These are phyloP conservation scores for Listronotus bonariensis DNA, from an alignment of 1,140 invertebrate genomes.

Conservation along the genomic window DNA sequence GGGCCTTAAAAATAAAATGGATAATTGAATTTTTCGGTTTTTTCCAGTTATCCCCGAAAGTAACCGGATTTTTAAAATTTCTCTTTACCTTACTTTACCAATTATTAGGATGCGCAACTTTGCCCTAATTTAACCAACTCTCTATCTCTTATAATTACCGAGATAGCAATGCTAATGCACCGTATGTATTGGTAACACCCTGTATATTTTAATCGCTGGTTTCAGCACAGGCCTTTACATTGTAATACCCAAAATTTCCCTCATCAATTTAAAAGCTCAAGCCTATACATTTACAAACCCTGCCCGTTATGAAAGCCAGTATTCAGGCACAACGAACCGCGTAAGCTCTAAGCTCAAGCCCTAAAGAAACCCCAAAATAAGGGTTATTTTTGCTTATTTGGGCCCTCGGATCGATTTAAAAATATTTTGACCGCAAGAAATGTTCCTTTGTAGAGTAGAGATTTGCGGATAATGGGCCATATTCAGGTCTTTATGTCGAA, in stretches of 20 bases:
- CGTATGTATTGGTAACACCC: too few species aligned
- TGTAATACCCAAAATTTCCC: neutral
- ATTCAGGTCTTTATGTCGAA: constrained; percentile 48
- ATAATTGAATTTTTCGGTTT: too few species aligned
- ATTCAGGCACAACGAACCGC: constrained; percentile 45
- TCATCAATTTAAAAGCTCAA: constrained; percentile 20
- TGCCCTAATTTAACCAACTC: too few species aligned
- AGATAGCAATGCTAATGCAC: too few species aligned
- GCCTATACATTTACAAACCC: constrained; percentile 9
- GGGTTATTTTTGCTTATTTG: constrained; percentile 27
- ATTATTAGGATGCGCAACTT: too few species aligned
- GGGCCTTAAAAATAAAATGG: too few species aligned
- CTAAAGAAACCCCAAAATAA: constrained; percentile 12
- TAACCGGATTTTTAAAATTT: too few species aligned
- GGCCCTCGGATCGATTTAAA: constrained; percentile 48
- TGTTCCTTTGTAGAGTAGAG: constrained; percentile 40
- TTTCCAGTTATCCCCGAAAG: too few species aligned
- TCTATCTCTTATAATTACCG: too few species aligned
- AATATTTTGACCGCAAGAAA: constrained; percentile 50
- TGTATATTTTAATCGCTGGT: too few species aligned
- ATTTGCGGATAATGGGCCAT: constrained; percentile 50
- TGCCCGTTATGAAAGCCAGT: constrained; percentile 25
- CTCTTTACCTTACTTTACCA: too few species aligned
- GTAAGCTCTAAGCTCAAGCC: constrained; percentile 10
- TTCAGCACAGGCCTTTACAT: too few species aligned